Evolutionary conservation across 2,888 invertebrate genomes (phyloP).

Genomic region (Hyposoter dolosus): DNA sequence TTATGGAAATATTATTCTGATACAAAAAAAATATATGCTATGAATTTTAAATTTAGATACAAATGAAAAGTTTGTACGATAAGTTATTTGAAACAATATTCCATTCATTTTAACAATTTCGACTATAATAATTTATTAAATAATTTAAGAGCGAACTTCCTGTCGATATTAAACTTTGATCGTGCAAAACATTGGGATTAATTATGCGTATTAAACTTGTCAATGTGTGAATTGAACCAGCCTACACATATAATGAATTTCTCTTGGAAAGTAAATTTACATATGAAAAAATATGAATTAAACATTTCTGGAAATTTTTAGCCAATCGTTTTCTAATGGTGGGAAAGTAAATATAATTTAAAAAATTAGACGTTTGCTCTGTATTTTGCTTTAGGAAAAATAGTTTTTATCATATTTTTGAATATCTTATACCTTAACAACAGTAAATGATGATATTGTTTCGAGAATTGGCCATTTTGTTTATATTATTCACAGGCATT

Average conservation of each 20-base stretch:
- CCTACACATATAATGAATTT: slow-evolving; percentile 9
- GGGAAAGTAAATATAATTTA: neutral
- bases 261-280: slow-evolving; percentile 3
- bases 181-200: slow-evolving; percentile 1
- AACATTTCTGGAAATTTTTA: slow-evolving; percentile 9
- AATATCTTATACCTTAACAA: neutral
- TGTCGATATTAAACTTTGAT: neutral
- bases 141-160: slow-evolving; percentile 4
- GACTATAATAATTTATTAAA: slow-evolving; percentile 7
- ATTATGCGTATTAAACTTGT: slow-evolving; percentile 7
- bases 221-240: neutral
- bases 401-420: slow-evolving; percentile 5
- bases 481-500: too few relatives aligned
- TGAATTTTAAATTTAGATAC: neutral
- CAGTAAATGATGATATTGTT: slow-evolving; percentile 6
- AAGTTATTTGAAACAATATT: slow-evolving; percentile 14
- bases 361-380: neutral
- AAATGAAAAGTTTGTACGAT: slow-evolving; percentile 13
- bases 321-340: slow-evolving; percentile 6
- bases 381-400: neutral
- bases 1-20: slow-evolving; percentile 16
- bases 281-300: slow-evolving; percentile 10
- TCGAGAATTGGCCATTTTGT: neutral
- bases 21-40: slow-evolving; percentile 5
- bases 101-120: slow-evolving; percentile 12